These are phyloP conservation scores for Apteryx mantelli DNA, from an alignment of 2,113 vertebrate species.

Conservation along the genomic window DNA sequence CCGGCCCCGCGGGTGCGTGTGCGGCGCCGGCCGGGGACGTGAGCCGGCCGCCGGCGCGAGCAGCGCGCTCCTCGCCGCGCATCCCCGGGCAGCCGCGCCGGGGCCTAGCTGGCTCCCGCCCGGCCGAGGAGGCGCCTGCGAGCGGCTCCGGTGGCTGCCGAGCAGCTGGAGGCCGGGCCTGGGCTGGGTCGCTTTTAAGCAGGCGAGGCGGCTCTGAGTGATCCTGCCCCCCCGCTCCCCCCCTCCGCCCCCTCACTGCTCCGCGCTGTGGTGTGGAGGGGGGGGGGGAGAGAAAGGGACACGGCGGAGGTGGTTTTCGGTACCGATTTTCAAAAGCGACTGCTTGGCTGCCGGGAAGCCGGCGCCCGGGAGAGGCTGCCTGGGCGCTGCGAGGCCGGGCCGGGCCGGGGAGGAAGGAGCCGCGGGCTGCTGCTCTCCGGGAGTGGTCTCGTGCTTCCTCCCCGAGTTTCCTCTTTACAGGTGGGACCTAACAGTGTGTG, in stretches of 20 bases:
- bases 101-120: slow-evolving; percentile 28
- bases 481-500: neutral
- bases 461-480: slow-evolving; percentile 1
- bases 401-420: neutral
- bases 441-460: neutral
- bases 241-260: neutral
- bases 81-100: neutral
- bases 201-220: neutral
- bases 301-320: neutral
- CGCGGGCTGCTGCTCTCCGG: neutral
- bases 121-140: neutral
- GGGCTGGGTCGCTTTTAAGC: neutral
- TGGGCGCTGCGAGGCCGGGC: neutral
- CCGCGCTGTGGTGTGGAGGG: neutral
- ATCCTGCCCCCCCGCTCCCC: neutral
- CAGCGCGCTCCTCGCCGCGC: neutral
- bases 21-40: slow-evolving; percentile 4
- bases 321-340: neutral
- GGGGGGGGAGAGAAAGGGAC: neutral
- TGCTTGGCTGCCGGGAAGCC: neutral
- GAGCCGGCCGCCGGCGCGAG: neutral
- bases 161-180: slow-evolving; percentile 36
- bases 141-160: slow-evolving; percentile 1
- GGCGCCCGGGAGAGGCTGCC: neutral
- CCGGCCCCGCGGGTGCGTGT: neutral